phyloP scores from a whole-genome alignment of 2,888 invertebrate species.

The Agriopis marginaria region DNA sequence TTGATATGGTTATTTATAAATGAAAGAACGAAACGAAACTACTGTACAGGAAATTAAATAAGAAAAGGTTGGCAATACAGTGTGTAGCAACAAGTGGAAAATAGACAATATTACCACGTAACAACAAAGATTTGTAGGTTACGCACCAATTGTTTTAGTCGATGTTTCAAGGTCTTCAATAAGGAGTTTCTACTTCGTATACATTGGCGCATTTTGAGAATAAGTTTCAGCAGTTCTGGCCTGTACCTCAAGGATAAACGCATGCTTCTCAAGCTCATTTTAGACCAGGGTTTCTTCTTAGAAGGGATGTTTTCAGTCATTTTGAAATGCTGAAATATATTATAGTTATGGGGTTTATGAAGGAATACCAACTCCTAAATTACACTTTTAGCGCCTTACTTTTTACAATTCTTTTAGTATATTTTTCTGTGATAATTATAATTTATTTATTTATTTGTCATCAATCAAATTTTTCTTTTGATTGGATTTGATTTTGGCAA shows the following conservation, averaged over 20 bases:
- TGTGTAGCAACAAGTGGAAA: background rate
- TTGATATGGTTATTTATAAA: too few species aligned
- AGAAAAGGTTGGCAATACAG: too few species aligned
- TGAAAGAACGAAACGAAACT: too few species aligned
- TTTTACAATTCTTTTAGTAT: too few species aligned
- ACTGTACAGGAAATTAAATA: too few species aligned
- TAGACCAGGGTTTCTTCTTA: constrained; percentile 43
- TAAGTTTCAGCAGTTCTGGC: constrained; percentile 86
- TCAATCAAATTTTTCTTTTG: too few species aligned
- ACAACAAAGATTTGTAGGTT: constrained; percentile 9
- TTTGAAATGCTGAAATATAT: constrained; percentile 19
- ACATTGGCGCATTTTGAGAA: constrained; percentile 85
- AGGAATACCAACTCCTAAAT: background rate
- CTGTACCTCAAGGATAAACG: constrained; percentile 81
- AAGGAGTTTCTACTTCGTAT: constrained; percentile 86
- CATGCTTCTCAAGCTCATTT: constrained; percentile 59
- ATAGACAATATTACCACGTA: too few species aligned
- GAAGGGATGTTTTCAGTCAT: constrained; percentile 42
- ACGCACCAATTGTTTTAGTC: constrained; percentile 82
- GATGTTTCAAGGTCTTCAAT: constrained; percentile 86
- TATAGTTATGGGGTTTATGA: background rate
- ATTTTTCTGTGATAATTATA: too few species aligned
- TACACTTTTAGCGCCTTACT: background rate
- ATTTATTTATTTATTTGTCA: too few species aligned
- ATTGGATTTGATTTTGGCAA: too few species aligned